Percentiles rank a stretch among this genome's conserved stretches.
These are phyloP conservation scores for Lithophane semibrunnea DNA, from an alignment of 2,888 invertebrate genomes.

Conservation along the genomic window DNA sequence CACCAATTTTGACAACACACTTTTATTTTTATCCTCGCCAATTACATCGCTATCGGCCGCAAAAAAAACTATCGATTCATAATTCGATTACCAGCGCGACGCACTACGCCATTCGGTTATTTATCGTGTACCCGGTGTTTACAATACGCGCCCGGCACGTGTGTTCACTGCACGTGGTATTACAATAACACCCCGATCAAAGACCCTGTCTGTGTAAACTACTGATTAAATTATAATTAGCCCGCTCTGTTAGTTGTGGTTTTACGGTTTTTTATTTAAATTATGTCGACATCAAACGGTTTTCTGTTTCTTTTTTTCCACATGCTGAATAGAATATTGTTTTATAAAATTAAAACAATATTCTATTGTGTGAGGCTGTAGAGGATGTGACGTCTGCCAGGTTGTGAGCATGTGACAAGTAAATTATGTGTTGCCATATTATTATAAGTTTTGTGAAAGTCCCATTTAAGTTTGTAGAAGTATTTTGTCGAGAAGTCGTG, in stretches of 20 bases:
- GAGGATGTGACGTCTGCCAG: conserved; percentile 26
- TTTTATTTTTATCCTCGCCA: conserved; percentile 33
- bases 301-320: conserved; percentile 2
- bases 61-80: conserved; percentile 55
- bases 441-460: conserved; percentile 45
- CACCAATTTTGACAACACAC: not conserved
- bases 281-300: conserved; percentile 41
- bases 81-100: conserved; percentile 63
- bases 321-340: not conserved
- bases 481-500: conserved; percentile 36
- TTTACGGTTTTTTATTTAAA: conserved; percentile 51
- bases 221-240: conserved; percentile 74
- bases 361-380: not conserved
- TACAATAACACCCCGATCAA: conserved; percentile 85
- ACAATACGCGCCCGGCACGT: conserved; percentile 74
- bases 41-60: conserved; percentile 12
- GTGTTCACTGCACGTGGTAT: conserved; percentile 78
- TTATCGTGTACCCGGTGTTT: conserved; percentile 77
- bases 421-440: conserved; percentile 38
- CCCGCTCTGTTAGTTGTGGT: conserved; percentile 58
- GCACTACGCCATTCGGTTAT: conserved; percentile 64
- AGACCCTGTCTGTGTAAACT: conserved; percentile 78
- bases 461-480: conserved; percentile 48
- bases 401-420: conserved; percentile 13
- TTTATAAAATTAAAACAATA: no score